phyloP scores from a whole-genome alignment of 2,888 invertebrate genomes.

The Saturnia japonica region DNA sequence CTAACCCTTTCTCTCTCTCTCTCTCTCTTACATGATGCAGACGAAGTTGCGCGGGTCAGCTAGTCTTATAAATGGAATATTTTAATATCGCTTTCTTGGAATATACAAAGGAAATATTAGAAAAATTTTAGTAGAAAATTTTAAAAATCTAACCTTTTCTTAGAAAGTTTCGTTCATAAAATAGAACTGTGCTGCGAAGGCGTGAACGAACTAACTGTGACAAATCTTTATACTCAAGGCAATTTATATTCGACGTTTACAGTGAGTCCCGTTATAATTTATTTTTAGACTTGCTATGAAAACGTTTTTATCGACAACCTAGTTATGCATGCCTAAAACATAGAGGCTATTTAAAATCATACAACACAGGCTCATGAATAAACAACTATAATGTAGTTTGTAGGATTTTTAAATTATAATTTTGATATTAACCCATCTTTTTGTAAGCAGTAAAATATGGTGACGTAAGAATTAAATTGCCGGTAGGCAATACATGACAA shows the following conservation, averaged over 20 bases:
- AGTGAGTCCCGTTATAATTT: background rate
- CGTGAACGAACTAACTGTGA: background rate
- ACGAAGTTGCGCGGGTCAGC: too few species aligned
- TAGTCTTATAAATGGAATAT: too few species aligned
- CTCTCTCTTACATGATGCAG: too few species aligned
- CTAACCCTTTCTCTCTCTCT: too few species aligned
- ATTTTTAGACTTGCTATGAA: background rate
- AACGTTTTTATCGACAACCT: background rate
- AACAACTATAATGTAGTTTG: background rate
- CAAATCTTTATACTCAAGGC: background rate
- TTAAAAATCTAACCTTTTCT: conserved; percentile 13
- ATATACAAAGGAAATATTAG: conserved; percentile 12
- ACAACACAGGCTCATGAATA: background rate
- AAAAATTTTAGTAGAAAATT: conserved; percentile 18
- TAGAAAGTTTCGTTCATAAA: conserved; percentile 8
- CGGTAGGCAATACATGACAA: too few species aligned
- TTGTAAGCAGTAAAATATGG: background rate
- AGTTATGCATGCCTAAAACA: background rate
- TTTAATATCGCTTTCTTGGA: background rate
- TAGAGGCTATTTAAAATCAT: background rate
- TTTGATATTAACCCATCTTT: background rate
- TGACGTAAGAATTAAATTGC: too few species aligned
- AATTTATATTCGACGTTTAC: background rate
- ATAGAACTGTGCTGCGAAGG: background rate
- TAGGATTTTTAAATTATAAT: background rate